Base-by-base conservation (phyloP, 2,797 vertebrate species). In the Sardinella longiceps region DNA sequence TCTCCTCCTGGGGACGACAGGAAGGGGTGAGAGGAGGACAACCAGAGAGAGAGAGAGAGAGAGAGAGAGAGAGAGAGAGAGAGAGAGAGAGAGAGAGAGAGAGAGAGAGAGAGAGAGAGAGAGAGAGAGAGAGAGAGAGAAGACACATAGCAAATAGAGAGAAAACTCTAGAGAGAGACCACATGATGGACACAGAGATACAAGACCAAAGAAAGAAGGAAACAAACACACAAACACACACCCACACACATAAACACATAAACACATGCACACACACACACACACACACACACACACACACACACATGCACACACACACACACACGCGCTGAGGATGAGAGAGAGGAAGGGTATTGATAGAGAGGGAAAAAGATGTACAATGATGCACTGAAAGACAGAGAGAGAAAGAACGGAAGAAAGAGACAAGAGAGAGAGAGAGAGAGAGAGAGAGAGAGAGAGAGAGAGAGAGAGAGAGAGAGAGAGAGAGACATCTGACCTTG, bases 1-100 rank as follows among this genome's bases (percentile, higher is more conserved):
- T 99, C 92, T 99, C 98, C 89, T 99, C 98, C 98, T 99, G 90
- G 50, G 39, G 60, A 77, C 18, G 12, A 37, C 15, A 37, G 14
- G 15, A 66, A 11, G 14, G 11, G 11, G 60, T 30, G 5, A 66
- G 60, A 12, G 10, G 12, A 11, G 0, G 60, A 4, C 11, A 30
- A 33, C 1, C 5, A 23, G 37, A 77, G 37, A 10, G 37, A 43
- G 70, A 2, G 28, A 23, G 33, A 23, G 70, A 39, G 70, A 43
- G 70, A 66, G 25, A 15, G n/a, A n/a, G 0, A 48, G 3, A n/a
- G 3, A n/a, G 11, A 50, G 20, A n/a, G 20, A 60, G n/a, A n/a
- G 7, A 60, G n/a, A n/a, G 23, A 58, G 11, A 58, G n/a, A 25
- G 11, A 58, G 56, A 56, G 20, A 53, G 11, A 18, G 2, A 18